These are phyloP conservation scores for Drosophila eohydei DNA, from an alignment of 2,888 invertebrate genomes.

Conservation along the genomic window DNA sequence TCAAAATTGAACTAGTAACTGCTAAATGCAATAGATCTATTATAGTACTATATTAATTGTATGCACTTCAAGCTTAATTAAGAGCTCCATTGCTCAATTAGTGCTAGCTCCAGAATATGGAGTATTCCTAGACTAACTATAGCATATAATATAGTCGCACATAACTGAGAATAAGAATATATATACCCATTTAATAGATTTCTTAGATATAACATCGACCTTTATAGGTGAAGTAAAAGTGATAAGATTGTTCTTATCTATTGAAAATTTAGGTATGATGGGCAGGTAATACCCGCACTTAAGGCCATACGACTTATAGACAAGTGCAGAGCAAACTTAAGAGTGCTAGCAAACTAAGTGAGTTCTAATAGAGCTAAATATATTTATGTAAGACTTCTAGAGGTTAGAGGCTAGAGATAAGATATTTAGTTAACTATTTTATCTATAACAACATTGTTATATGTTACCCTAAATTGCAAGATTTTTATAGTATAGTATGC, in stretches of 20 bases:
- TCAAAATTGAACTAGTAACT: background rate
- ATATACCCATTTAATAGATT: background rate
- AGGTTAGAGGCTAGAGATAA: background rate
- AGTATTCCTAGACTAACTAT: background rate
- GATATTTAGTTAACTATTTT: background rate
- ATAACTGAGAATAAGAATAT: too few relatives aligned
- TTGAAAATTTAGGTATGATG: background rate
- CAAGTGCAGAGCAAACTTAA: background rate
- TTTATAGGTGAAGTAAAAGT: background rate
- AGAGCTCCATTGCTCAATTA: background rate
- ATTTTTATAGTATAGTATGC: background rate
- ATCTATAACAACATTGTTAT: background rate
- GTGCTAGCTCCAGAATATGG: background rate
- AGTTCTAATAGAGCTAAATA: background rate
- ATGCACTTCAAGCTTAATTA: background rate
- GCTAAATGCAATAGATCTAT: background rate
- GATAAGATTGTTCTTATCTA: constrained; percentile 3
- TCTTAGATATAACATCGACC: background rate
- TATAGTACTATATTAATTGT: background rate
- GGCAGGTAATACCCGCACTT: background rate
- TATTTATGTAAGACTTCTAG: background rate
- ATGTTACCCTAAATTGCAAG: background rate
- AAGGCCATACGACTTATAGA: background rate
- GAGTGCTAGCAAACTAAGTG: background rate
- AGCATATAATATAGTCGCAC: background rate